These are phyloP conservation scores for Atractosteus spatula DNA, from an alignment of 2,113 vertebrate species.

Conservation along the genomic window DNA sequence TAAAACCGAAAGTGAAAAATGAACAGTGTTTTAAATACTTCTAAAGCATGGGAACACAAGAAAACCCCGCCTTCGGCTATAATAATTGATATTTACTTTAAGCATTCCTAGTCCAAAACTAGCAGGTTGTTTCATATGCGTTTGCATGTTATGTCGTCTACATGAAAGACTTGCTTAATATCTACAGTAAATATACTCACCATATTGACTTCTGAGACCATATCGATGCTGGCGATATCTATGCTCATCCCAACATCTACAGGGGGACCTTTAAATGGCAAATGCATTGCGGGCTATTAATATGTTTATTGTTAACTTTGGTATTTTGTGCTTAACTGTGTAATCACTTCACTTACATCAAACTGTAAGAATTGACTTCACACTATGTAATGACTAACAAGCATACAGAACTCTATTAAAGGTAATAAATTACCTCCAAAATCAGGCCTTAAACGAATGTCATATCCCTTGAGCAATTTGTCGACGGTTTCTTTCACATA, in stretches of 20 bases:
- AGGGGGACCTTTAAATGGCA: constrained; percentile 72
- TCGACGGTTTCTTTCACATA: constrained; percentile 86
- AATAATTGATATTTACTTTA: too few relatives aligned
- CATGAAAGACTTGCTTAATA: constrained; percentile 1
- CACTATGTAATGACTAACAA: constrained; percentile 1
- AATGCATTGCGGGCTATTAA: constrained; percentile 16
- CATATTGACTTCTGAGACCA: constrained; percentile 95
- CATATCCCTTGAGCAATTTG: constrained; percentile 81
- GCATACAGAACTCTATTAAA: constrained; percentile 1
- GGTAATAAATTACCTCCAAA: constrained; percentile 76
- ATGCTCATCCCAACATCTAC: constrained; percentile 92
- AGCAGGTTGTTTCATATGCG: too few relatives aligned
- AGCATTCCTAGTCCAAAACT: too few relatives aligned
- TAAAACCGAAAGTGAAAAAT: neutral
- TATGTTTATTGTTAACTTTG: neutral
- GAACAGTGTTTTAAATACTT: neutral
- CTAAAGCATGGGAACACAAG: neutral
- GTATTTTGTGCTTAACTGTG: neutral
- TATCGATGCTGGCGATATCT: constrained; percentile 88
- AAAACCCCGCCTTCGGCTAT: neutral
- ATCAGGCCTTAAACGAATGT: constrained; percentile 82
- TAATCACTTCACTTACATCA: constrained; percentile 1
- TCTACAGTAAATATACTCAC: constrained; percentile 67
- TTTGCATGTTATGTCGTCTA: neutral
- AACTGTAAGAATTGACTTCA: neutral